phyloP scores from a whole-genome alignment of 2,113 vertebrate species.

The Chiloscyllium plagiosum region DNA sequence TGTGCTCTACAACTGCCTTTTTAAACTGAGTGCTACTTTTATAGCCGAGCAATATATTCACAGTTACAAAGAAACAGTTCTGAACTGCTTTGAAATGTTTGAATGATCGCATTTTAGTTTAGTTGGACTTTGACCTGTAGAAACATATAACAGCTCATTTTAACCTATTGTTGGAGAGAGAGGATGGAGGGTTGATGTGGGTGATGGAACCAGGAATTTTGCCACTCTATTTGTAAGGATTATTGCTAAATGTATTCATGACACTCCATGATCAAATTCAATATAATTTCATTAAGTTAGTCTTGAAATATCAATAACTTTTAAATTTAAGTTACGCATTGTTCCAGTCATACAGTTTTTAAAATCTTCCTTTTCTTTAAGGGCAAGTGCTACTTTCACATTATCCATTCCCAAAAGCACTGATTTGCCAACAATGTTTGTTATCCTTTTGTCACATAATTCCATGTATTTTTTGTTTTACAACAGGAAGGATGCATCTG shows the following conservation, averaged over 20 bases:
- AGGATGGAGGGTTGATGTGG: too few relatives aligned
- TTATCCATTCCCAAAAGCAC: neutral
- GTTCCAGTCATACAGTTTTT: neutral
- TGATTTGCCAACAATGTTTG: neutral
- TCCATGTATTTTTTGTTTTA: neutral
- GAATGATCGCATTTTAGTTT: neutral
- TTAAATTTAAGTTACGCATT: neutral
- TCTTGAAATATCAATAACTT: neutral
- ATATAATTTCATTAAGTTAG: neutral
- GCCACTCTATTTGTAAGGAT: neutral
- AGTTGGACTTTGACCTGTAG: neutral
- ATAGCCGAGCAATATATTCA: neutral
- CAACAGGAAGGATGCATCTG: conserved; percentile 55
- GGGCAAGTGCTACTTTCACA: neutral
- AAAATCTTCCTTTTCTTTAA: neutral
- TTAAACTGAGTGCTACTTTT: neutral
- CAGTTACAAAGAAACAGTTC: neutral
- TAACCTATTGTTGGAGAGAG: neutral
- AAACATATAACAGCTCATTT: neutral
- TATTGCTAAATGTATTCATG: neutral
- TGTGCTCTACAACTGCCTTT: neutral
- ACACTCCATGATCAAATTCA: neutral
- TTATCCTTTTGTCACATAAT: neutral
- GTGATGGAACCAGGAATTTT: neutral
- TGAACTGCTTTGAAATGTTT: neutral